phyloP scores from a whole-genome alignment of 2,113 vertebrate genomes.

The Leptodactylus fuscus region DNA sequence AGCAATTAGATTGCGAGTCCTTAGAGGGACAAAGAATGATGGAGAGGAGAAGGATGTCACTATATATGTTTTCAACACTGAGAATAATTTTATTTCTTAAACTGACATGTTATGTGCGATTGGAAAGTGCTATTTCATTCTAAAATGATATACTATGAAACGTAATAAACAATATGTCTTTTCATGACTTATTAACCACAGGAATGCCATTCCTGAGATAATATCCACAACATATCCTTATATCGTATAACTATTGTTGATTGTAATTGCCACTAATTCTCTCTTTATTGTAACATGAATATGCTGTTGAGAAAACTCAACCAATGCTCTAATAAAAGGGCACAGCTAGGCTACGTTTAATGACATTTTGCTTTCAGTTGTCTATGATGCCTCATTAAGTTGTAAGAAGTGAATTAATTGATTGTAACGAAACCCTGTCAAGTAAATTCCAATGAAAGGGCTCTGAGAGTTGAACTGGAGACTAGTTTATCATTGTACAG shows the following conservation, averaged over 20 bases:
- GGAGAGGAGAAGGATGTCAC: neutral
- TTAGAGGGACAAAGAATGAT: neutral
- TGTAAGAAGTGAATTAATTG: slow-evolving; percentile 39
- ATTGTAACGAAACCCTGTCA: slow-evolving; percentile 47
- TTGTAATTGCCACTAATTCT: slow-evolving; percentile 3
- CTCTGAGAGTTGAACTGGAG: slow-evolving; percentile 43
- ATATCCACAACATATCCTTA: slow-evolving; percentile 9
- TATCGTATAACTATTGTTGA: slow-evolving; percentile 33
- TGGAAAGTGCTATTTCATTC: neutral
- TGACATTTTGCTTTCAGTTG: slow-evolving; percentile 34
- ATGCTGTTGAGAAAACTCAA: neutral
- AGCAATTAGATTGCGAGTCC: too few relatives aligned
- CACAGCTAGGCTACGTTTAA: slow-evolving; percentile 41
- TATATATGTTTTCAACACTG: neutral
- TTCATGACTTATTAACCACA: neutral
- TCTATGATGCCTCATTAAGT: slow-evolving; percentile 53
- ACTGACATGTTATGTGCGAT: neutral
- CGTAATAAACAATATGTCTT: neutral
- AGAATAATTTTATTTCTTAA: too few relatives aligned
- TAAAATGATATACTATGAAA: neutral
- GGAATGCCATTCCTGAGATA: neutral
- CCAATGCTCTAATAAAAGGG: slow-evolving; percentile 43
- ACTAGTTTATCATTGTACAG: slow-evolving; percentile 34
- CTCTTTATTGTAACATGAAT: slow-evolving; percentile 5
- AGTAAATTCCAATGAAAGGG: slow-evolving; percentile 46